Base-by-base conservation (phyloP, 2,888 invertebrate genomes). In the Cephus rjabovi region DNA sequence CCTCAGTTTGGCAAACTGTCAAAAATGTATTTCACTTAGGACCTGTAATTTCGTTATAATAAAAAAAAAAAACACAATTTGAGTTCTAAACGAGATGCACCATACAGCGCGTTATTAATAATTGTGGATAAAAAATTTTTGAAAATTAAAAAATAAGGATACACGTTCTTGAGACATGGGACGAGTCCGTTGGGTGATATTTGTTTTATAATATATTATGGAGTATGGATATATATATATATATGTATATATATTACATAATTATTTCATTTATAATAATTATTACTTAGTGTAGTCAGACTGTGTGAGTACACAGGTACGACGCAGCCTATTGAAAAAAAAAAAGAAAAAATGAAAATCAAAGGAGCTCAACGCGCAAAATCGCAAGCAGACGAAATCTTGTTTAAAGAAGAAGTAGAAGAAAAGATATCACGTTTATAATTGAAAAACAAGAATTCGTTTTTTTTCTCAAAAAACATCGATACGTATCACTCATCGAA, bases 201-300 rank as follows among this genome's bases (percentile, higher is more conserved):
- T 80, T 83, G 82, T 80, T 83, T 80, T 83, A 81, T 80, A 81
- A 83, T 83, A 83, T 83, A 83, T 83, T 83, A 83, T 81, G 79
- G 79, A 79, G 79, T 82, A 83, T 80, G 77, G 77, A 74, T 81
- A 56, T 56, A 81, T 77, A 56, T 56, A 81, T 77, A 81, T 79
- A 82, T 79, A 76, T 79, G 79, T 81, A 81, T 80, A 76, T 79
- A 80, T 81, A 81, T 80, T 77, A 77, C 74, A 79, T 81, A 82
- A 81, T 76, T 76, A 81, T 79, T 80, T 76, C 74, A 56, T 77
- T 31, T 33, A 33, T 30, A 71, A 71, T 71, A 71, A 31, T 71
- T 23, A 71, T 71, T 71, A 33, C 31, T 71, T 33, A 71, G 15
- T 30, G 33, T 33, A 71, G 31, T 71, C 71, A 71, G 71, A 71